phyloP scores from a whole-genome alignment of 2,113 vertebrate species.

The Crotalus tigris region DNA sequence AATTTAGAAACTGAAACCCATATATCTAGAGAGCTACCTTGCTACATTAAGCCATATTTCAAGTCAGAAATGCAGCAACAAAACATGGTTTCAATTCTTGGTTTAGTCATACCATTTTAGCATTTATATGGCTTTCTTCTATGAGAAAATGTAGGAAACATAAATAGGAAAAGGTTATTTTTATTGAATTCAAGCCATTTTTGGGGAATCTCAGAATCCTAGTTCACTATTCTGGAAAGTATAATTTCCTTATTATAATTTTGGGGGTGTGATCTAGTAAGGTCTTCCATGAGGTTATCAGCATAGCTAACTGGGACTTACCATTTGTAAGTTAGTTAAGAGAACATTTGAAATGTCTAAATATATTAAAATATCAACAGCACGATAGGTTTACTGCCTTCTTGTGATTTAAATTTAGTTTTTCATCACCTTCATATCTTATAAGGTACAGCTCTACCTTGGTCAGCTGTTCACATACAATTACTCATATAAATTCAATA shows the following conservation, averaged over 20 bases:
- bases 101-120: background rate
- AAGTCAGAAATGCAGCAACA: background rate
- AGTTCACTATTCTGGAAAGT: background rate
- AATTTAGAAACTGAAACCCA: background rate
- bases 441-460: background rate
- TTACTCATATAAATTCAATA: background rate
- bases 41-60: background rate
- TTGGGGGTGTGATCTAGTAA: background rate
- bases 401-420: background rate
- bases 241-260: background rate
- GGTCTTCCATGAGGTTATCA: background rate
- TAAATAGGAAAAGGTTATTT: background rate
- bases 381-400: background rate
- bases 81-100: background rate
- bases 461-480: slow-evolving; percentile 1
- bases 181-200: background rate
- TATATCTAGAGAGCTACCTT: background rate
- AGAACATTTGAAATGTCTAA: background rate
- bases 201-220: background rate
- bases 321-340: background rate
- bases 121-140: background rate
- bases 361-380: background rate
- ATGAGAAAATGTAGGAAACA: background rate
- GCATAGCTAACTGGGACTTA: background rate
- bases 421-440: slow-evolving; percentile 13